Conservation (phyloP, 2,797 vertebrate genomes). For the Poecilia wingei region DNA sequence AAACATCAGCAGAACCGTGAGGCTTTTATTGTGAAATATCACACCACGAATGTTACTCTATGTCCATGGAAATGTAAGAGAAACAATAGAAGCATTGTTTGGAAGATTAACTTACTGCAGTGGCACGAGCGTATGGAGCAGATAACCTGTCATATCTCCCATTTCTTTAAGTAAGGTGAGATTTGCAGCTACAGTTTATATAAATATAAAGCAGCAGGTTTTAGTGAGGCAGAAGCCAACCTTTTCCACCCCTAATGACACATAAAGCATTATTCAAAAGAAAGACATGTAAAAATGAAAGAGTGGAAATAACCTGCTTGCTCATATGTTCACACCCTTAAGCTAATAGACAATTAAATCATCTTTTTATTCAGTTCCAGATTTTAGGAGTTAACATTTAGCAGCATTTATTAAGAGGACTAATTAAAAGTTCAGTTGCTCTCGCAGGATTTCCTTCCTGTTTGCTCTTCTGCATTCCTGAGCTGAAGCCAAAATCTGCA, state of each 20-base stretch:
- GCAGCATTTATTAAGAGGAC: neutral
- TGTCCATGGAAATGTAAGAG: neutral
- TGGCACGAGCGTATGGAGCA: neutral
- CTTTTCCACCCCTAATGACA: neutral
- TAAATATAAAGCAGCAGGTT: neutral
- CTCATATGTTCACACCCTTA: neutral
- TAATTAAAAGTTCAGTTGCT: neutral
- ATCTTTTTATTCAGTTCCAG: neutral
- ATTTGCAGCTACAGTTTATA: neutral
- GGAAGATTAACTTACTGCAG: neutral
- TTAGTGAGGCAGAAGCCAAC: neutral
- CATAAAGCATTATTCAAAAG: neutral
- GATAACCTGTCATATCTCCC: neutral
- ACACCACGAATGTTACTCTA: conserved; percentile 1
- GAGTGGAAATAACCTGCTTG: neutral
- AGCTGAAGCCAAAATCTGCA: neutral
- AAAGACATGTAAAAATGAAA: neutral
- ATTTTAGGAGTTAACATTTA: neutral
- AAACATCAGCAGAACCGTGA: conserved; percentile 3
- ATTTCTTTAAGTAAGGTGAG: neutral
- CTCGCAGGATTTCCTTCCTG: neutral
- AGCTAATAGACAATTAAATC: neutral
- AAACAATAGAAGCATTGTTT: neutral
- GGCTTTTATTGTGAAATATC: conserved; percentile 26
- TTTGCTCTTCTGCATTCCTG: neutral